phyloP scores from a whole-genome alignment of 2,888 invertebrate species.

The Spicauda simplicius region DNA sequence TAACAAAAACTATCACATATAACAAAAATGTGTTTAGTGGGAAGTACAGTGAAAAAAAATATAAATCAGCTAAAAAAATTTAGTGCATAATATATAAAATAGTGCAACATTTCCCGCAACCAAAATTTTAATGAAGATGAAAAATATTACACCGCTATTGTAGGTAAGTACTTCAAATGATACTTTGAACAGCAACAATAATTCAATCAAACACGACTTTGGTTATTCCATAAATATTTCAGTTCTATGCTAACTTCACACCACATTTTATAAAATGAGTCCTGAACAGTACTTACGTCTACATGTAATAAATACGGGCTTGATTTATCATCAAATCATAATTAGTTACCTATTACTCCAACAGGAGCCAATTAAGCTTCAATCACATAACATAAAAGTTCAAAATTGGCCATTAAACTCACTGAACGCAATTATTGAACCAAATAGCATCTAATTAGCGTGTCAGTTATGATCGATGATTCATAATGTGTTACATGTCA shows the following conservation, averaged over 20 bases:
- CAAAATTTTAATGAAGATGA: too few species aligned
- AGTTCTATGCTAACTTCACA: neutral
- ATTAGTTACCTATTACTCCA: slow-evolving; percentile 9
- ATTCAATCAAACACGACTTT: neutral
- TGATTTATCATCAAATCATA: slow-evolving; percentile 21
- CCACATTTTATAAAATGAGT: neutral
- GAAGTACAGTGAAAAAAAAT: too few species aligned
- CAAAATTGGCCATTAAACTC: slow-evolving; percentile 32
- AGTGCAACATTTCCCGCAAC: too few species aligned
- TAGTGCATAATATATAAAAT: too few species aligned
- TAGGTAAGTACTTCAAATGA: too few species aligned
- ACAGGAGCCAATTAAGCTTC: slow-evolving; percentile 32
- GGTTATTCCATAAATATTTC: neutral
- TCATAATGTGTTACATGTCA: slow-evolving; percentile 54
- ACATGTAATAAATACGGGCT: neutral
- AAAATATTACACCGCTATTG: too few species aligned
- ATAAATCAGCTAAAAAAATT: too few species aligned
- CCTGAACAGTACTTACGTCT: neutral
- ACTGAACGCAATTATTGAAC: slow-evolving; percentile 13
- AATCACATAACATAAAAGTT: slow-evolving; percentile 37
- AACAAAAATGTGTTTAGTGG: too few species aligned
- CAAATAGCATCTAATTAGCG: slow-evolving; percentile 26
- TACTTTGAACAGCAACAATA: neutral
- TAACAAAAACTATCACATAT: too few species aligned
- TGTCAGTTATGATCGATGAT: slow-evolving; percentile 30